These are phyloP conservation scores for Rhinolophus sinicus DNA, from an alignment of 2,113 vertebrate genomes.

Conservation along the genomic window DNA sequence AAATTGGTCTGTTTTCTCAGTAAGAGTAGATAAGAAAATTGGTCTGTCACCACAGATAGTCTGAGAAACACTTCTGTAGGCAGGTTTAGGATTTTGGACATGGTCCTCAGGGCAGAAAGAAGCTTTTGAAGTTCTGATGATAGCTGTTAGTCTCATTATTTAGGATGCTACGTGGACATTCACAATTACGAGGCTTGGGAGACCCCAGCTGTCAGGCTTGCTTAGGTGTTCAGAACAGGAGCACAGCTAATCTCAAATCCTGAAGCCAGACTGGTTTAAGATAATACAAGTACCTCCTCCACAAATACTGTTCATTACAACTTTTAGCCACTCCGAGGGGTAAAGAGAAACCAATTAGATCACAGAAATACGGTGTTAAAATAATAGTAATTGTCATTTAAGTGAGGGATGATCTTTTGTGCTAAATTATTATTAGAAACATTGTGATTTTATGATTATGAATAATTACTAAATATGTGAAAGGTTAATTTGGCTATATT, in stretches of 20 bases:
- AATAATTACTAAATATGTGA: neutral
- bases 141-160: neutral
- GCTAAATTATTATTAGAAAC: constrained; percentile 2
- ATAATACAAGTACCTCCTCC: neutral
- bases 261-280: neutral
- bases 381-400: neutral
- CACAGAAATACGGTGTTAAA: neutral
- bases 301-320: neutral
- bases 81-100: neutral
- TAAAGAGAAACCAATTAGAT: neutral
- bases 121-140: neutral
- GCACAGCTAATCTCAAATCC: neutral
- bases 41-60: neutral
- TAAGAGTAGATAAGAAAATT: neutral
- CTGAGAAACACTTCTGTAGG: neutral
- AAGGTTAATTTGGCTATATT: neutral
- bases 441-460: neutral
- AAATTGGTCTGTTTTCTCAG: neutral
- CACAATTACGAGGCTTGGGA: neutral
- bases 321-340: neutral
- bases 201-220: neutral
- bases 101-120: neutral
- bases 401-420: neutral
- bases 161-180: neutral
- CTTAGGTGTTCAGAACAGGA: neutral